phyloP scores from a whole-genome alignment of 2,113 vertebrate species.

The Narcine bancroftii region DNA sequence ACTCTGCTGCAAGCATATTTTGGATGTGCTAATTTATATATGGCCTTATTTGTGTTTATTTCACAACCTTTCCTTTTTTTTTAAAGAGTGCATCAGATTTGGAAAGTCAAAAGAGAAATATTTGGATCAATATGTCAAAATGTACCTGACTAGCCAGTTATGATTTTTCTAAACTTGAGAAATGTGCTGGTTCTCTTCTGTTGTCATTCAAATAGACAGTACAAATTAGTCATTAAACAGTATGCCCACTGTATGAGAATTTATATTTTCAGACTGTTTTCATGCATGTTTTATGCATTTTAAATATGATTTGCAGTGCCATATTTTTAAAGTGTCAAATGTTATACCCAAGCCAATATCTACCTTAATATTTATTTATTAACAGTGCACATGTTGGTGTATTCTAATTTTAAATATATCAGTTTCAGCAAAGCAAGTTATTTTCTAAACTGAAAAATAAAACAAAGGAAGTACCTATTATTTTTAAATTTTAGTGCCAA shows the following conservation, averaged over 20 bases:
- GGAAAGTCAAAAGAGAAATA: neutral
- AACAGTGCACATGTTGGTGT: neutral
- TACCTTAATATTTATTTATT: neutral
- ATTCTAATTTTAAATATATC: neutral
- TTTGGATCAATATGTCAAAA: neutral
- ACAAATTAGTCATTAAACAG: neutral
- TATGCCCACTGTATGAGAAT: neutral
- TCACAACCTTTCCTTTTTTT: neutral
- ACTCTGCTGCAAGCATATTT: neutral
- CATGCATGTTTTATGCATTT: neutral
- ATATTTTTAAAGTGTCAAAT: neutral
- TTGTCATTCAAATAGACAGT: neutral
- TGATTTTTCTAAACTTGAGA: neutral
- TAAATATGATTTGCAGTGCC: neutral
- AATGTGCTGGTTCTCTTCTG: neutral
- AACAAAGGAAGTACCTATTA: neutral
- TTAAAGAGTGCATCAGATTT: neutral
- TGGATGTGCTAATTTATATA: neutral
- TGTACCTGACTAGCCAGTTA: neutral
- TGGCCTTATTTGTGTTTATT: neutral
- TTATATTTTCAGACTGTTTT: neutral
- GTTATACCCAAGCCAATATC: neutral
- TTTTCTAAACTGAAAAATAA: neutral
- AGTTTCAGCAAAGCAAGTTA: neutral
- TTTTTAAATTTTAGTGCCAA: slow-evolving; percentile 49